Evolutionary conservation across 2,797 vertebrate genomes (phyloP).

Genomic region (Anolis apletophallus): DNA sequence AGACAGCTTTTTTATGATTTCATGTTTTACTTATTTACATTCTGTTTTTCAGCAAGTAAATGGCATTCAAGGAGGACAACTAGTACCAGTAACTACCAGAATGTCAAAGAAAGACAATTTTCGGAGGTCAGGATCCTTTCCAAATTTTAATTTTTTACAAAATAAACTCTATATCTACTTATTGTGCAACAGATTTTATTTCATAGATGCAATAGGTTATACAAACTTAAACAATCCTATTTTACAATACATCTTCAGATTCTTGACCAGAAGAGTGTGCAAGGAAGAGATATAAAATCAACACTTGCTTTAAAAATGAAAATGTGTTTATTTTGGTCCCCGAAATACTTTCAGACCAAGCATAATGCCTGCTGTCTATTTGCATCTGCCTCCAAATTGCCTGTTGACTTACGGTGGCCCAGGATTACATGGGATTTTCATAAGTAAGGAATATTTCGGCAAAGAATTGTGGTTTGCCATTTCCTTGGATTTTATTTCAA

Average conservation of each 20-base stretch:
- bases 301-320: constrained; percentile 1
- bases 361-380: not conserved
- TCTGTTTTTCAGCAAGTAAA: too few relatives aligned
- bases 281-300: not conserved
- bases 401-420: too few relatives aligned
- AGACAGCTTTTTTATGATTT: constrained; percentile 62
- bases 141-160: too few relatives aligned
- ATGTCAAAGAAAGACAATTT: too few relatives aligned
- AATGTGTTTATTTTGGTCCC: not conserved
- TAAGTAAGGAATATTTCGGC: too few relatives aligned
- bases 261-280: not conserved
- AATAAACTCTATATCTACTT: not conserved
- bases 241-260: not conserved
- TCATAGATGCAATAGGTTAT: not conserved
- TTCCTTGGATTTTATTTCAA: not conserved
- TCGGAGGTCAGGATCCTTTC: not conserved
- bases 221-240: not conserved
- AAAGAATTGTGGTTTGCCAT: too few relatives aligned
- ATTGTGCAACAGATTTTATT: not conserved
- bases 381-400: too few relatives aligned
- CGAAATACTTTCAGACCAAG: not conserved
- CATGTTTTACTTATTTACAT: not conserved
- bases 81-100: too few relatives aligned
- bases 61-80: too few relatives aligned
- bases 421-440: too few relatives aligned